These are phyloP conservation scores for Pao palembangensis DNA, from an alignment of 2,113 vertebrate species.

Conservation along the genomic window DNA sequence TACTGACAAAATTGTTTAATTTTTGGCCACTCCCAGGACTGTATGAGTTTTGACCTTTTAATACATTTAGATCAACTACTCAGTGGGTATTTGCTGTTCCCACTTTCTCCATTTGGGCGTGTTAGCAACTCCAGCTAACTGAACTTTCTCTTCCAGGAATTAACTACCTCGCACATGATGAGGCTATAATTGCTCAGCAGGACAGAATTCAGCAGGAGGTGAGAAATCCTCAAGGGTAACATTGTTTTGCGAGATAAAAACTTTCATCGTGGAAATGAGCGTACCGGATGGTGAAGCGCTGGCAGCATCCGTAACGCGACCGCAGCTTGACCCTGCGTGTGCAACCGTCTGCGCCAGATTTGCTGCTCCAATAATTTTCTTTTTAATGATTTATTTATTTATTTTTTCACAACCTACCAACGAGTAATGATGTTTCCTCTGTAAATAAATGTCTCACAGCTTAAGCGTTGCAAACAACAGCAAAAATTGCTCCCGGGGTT, in stretches of 20 bases:
- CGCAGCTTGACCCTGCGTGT: not conserved
- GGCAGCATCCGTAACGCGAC: no score
- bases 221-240: conserved; percentile 33
- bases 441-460: no score
- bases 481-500: not conserved
- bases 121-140: no score
- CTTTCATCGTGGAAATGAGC: not conserved
- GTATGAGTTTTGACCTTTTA: not conserved
- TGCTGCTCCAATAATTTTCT: not conserved
- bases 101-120: no score
- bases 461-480: no score
- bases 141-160: conserved; percentile 70
- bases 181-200: conserved; percentile 93
- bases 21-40: not conserved
- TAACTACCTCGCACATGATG: conserved; percentile 88
- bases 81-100: no score
- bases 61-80: no score
- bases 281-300: no score
- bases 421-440: no score
- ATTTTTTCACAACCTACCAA: not conserved
- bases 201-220: conserved; percentile 95
- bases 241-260: not conserved
- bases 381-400: not conserved
- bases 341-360: not conserved
- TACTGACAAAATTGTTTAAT: no score